phyloP scores from a whole-genome alignment of 2,113 vertebrate genomes.

The Suncus etruscus region DNA sequence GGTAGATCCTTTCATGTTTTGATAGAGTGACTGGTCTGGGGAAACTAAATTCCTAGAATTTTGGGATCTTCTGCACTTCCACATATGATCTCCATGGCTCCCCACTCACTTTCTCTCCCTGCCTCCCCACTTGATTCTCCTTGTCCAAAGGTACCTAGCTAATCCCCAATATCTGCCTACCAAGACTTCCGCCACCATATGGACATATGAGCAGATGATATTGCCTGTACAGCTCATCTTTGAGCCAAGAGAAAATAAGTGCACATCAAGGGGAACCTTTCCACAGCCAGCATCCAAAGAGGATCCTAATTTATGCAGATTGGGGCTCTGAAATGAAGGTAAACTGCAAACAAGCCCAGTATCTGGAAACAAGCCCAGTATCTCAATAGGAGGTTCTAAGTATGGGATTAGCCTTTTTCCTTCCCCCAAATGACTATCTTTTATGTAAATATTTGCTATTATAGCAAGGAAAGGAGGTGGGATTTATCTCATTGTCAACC shows the following conservation, averaged over 20 bases:
- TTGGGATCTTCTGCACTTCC: neutral
- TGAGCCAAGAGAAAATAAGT: slow-evolving; percentile 28
- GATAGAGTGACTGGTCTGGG: neutral
- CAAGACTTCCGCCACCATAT: neutral
- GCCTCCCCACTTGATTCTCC: neutral
- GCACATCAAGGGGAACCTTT: neutral
- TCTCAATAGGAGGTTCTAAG: neutral
- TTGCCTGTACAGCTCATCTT: neutral
- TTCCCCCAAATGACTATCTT: neutral
- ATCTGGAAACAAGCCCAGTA: slow-evolving; percentile 53
- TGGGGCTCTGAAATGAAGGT: slow-evolving; percentile 32
- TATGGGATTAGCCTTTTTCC: slow-evolving; percentile 37
- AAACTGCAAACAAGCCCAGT: neutral
- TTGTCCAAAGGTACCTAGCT: neutral
- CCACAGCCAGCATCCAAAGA: slow-evolving; percentile 32
- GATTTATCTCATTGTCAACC: neutral
- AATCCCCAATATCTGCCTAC: neutral
- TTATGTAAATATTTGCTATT: neutral
- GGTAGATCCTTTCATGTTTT: neutral
- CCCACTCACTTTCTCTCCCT: neutral
- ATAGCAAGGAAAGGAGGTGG: neutral
- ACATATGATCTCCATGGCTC: too few species aligned
- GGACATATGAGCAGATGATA: neutral
- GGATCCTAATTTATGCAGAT: slow-evolving; percentile 37
- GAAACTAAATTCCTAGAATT: too few species aligned